These are phyloP conservation scores for Tridacna gigas DNA, from an alignment of 2,888 invertebrate species.

Conservation along the genomic window DNA sequence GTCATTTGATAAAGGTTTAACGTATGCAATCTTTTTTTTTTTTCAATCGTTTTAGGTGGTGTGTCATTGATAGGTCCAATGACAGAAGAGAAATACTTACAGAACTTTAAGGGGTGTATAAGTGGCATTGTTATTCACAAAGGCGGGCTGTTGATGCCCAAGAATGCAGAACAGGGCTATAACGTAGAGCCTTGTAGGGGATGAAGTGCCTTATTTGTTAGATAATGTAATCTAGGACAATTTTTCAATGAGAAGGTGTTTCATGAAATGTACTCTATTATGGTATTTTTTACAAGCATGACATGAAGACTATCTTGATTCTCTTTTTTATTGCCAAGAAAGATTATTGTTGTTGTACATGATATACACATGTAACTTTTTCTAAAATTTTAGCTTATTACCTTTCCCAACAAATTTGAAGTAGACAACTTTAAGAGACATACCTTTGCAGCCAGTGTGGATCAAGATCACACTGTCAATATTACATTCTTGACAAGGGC, in stretches of 20 bases:
- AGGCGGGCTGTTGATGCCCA: slow-evolving; percentile 65
- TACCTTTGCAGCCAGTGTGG: no score
- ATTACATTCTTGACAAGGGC: no score
- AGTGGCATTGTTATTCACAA: slow-evolving; percentile 70
- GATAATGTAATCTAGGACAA: background rate
- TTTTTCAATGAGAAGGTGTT: background rate
- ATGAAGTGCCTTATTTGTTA: slow-evolving; percentile 10
- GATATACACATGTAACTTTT: background rate
- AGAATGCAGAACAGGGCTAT: slow-evolving; percentile 70
- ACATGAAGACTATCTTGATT: background rate
- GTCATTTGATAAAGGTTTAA: no score
- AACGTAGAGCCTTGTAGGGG: slow-evolving; percentile 68
- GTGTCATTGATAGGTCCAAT: slow-evolving; percentile 73
- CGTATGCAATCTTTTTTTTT: no score
- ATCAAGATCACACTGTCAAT: no score
- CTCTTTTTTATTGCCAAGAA: background rate
- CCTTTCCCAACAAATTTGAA: no score
- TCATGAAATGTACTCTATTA: background rate
- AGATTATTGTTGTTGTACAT: background rate
- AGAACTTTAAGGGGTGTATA: slow-evolving; percentile 80
- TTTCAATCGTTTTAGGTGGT: slow-evolving; percentile 73
- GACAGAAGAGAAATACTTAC: slow-evolving; percentile 71
- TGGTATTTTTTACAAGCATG: background rate
- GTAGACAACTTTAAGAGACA: no score
- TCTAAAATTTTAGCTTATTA: background rate